Base-by-base conservation (phyloP, 1,140 invertebrate species). In the Zophobas morio region DNA sequence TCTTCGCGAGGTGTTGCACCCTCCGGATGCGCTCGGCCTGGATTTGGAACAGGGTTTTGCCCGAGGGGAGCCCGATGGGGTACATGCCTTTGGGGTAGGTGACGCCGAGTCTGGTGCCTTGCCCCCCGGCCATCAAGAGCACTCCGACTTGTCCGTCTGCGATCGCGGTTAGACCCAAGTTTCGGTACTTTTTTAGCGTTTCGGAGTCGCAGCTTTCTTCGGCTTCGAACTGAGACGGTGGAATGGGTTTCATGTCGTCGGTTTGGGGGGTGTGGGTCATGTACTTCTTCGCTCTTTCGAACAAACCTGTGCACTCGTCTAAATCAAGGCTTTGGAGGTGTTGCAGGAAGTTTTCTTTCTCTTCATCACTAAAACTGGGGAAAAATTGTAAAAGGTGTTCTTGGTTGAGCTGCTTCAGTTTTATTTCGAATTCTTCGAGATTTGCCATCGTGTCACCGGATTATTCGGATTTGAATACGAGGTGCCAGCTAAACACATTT, bases 51-150 rank as follows among this genome's bases (percentile, higher is more conserved):
- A 99, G 88, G 0, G 95, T 96, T 86, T 98, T 98, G 3, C 88
- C 88, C 1, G 96, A 98, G 34, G 79, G 76, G 32, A 80, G 57
- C 3, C 94, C 95, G 74, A 99, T 94, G 85, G 96, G 89, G 84
- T 94, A 99, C 96, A 99, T 99, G 72, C 98, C 99, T 89, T 99
- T 99, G 0, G 99, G 98, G 84, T 96, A 94, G 39, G 90, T 89
- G 1, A 98, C 97, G 6, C 98, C 99, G 0, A 99, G 89, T 70
- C 99, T 90, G 2, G 98, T 99, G 46, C 91, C 91, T 85, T 92
- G 91, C n/a, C 91, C 91, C n/a, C 91, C 91, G 57, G 91, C 91
- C 82, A 92, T 86, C 1, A 92, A 87, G 47, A 99, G 85, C 39
- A 98, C 96, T 79, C 94, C 97, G n/a, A 98, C 95, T 84, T 90